Conservation (phyloP, 2,888 invertebrate genomes). For the Bimastos eiseni region DNA sequence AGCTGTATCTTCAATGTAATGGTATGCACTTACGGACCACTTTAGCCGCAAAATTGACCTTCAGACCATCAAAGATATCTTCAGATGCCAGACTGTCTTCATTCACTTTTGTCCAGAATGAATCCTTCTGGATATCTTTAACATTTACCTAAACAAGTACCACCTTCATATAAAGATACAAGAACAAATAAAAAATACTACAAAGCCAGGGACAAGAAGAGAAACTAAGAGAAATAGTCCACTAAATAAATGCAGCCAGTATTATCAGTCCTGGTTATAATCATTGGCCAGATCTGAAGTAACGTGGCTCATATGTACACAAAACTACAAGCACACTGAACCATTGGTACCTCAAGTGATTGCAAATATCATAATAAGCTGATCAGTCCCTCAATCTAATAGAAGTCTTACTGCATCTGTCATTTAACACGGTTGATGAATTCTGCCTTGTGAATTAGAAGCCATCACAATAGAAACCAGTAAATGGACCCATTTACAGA, state of each 20-base stretch:
- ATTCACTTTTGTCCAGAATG: conserved; percentile 91
- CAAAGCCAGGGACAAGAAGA: not conserved
- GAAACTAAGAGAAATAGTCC: not conserved
- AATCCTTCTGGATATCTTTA: conserved; percentile 66
- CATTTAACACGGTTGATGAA: too few species aligned
- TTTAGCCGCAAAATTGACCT: conserved; percentile 85
- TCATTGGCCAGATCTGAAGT: not conserved
- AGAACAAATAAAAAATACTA: too few species aligned
- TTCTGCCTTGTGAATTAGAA: too few species aligned
- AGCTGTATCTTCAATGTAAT: not conserved
- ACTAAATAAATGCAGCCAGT: not conserved
- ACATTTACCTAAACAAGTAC: conserved; percentile 9
- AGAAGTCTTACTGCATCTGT: too few species aligned
- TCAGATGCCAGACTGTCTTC: conserved; percentile 80
- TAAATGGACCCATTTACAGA: too few species aligned
- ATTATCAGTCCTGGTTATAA: not conserved
- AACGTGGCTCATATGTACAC: not conserved
- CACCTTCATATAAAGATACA: not conserved
- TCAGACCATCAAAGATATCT: conserved; percentile 81
- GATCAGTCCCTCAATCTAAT: too few species aligned
- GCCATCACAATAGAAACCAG: too few species aligned
- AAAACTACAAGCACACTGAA: not conserved
- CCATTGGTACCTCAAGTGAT: not conserved
- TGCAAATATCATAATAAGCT: not conserved
- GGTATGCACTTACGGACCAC: conserved; percentile 37